Conservation (phyloP, 2,888 invertebrate genomes). For the Pyrocoelia pectoralis region DNA sequence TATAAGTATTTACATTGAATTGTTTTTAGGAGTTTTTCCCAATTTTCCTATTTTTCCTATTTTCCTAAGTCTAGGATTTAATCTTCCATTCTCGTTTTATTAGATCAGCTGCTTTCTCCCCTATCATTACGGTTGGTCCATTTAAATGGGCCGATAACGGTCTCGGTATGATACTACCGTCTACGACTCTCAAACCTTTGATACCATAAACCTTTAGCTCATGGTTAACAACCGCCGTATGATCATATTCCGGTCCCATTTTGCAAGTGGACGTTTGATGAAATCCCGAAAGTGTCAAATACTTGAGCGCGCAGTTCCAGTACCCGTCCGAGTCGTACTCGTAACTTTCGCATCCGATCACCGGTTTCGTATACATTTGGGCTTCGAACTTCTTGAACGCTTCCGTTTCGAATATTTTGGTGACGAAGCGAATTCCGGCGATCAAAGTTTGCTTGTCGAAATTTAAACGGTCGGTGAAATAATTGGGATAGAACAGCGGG, state of each 20-base stretch:
- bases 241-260: constrained; percentile 69
- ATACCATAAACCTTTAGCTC: constrained; percentile 67
- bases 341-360: constrained; percentile 64
- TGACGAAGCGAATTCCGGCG: constrained; percentile 62
- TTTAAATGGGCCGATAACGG: constrained; percentile 72
- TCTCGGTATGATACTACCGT: constrained; percentile 73
- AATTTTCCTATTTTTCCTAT: no score
- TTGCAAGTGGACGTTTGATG: constrained; percentile 76
- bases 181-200: constrained; percentile 69
- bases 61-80: no score
- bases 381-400: constrained; percentile 68
- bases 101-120: constrained; percentile 74
- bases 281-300: constrained; percentile 69
- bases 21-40: no score
- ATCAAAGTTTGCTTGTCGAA: constrained; percentile 61
- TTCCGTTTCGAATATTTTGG: constrained; percentile 60
- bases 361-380: constrained; percentile 62
- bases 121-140: constrained; percentile 75
- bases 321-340: constrained; percentile 68
- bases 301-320: constrained; percentile 72
- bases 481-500: constrained; percentile 70
- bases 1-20: no score
- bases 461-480: constrained; percentile 61
- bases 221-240: constrained; percentile 47
- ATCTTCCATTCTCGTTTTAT: constrained; percentile 59